A percentile compares a stretch with the other conserved stretches of the same genome.
phyloP scores from a whole-genome alignment of 2,113 vertebrate genomes.

The Dipodomys merriami region DNA sequence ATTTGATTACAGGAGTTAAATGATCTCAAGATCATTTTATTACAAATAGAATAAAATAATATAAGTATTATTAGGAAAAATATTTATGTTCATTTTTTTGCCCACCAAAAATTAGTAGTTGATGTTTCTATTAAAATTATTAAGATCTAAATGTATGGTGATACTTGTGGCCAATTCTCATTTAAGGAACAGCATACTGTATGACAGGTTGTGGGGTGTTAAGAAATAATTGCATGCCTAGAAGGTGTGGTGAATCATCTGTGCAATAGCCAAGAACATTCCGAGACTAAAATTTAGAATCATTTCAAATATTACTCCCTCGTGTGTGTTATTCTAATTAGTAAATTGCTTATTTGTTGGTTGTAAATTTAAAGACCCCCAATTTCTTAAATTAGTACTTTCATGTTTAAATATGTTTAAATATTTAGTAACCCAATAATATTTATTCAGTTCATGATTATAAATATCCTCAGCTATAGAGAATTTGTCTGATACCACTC shows the following conservation, averaged over 20 bases:
- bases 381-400: constrained; percentile 30
- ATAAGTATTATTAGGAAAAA: constrained; percentile 39
- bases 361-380: constrained; percentile 9
- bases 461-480: constrained; percentile 2
- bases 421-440: constrained; percentile 7
- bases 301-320: constrained; percentile 61
- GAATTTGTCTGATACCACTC: constrained; percentile 11
- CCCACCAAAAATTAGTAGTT: constrained; percentile 15
- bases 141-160: constrained; percentile 67
- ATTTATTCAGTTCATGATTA: constrained; percentile 34
- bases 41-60: constrained; percentile 26
- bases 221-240: constrained; percentile 77
- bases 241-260: constrained; percentile 62
- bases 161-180: constrained; percentile 65
- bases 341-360: neutral
- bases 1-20: constrained; percentile 43
- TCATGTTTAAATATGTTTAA: constrained; percentile 29
- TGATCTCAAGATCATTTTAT: constrained; percentile 12
- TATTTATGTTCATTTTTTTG: constrained; percentile 53
- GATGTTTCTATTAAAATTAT: constrained; percentile 53
- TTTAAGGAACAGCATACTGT: constrained; percentile 66
- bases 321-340: constrained; percentile 63
- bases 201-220: constrained; percentile 67
- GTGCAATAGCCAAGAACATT: constrained; percentile 62
- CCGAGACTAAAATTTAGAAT: constrained; percentile 33